Conservation (phyloP, 2,113 vertebrate genomes). For the Amphilophus citrinellus region DNA sequence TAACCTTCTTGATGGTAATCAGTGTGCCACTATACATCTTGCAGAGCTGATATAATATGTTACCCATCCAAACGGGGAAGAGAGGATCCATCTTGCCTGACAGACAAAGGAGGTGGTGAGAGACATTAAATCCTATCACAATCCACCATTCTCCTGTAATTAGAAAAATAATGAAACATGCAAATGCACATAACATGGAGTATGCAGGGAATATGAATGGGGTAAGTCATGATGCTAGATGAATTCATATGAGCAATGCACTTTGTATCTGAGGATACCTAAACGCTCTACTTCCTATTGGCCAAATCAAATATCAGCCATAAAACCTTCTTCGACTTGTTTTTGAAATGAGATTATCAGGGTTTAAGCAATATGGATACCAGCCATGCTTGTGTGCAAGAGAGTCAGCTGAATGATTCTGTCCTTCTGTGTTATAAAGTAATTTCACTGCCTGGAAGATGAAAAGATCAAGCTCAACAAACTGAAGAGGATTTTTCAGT, state of each 20-base stretch:
- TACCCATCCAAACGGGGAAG: conserved; percentile 26
- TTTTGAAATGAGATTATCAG: not conserved
- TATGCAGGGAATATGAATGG: conserved; percentile 46
- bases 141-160: conserved; percentile 68
- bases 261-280: conserved; percentile 22
- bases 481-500: conserved; percentile 74
- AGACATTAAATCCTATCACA: conserved; percentile 74
- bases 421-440: conserved; percentile 42
- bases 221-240: conserved; percentile 58
- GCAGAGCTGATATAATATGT: conserved; percentile 63
- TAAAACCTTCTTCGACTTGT: not conserved
- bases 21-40: conserved; percentile 14
- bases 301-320: not conserved
- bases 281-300: not conserved
- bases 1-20: not conserved
- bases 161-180: conserved; percentile 72
- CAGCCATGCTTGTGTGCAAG: conserved; percentile 9
- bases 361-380: not conserved
- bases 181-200: conserved; percentile 55
- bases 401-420: not conserved
- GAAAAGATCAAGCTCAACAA: conserved; percentile 69
- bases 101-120: conserved; percentile 56
- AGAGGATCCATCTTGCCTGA: conserved; percentile 67
- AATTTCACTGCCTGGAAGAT: conserved; percentile 48
- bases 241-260: conserved; percentile 33